Evolutionary conservation across 2,888 invertebrate genomes (phyloP), one percentile per base, ranked within the genome.

Genomic region (Drepana falcataria): DNA sequence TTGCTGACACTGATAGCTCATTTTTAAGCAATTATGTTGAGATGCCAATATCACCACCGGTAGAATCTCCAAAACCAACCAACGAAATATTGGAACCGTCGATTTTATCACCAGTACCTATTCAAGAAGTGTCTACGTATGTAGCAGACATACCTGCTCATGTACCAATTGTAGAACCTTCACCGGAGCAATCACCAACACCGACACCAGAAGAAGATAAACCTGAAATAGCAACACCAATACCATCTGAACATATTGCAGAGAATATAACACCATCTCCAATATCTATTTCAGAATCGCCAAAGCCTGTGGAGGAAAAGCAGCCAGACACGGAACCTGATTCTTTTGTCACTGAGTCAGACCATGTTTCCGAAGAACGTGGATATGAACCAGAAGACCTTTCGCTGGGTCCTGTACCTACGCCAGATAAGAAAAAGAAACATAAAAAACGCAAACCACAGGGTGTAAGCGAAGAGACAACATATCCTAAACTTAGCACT

Each of bases 311-410:
- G 40, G 58, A 60, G 33, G 56, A 37, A 5, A 37, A 4, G 3
- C 4, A 58, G 41, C 65, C 62, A 55, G 71, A 69, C 59, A 60
- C 59, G 68, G 87, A 91, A 48, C 91, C 89, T 6, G 71, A 79
- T 57, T 90, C 93, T 5, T 88, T 91, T 62, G 66, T 81, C 51
- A 73, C 83, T 35, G 92, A 91, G 55, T 88, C 88, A 54, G 83
- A 86, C 52, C 77, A 80, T 47, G 71, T 79, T 47, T 83, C 89
- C 49, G 92, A 92, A 75, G 94, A 93, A 72, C 90, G 90, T 59
- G 95, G 95, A n/a, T 95, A 96, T 71, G 95, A 95, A 75, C 93
- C 95, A 6, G 95, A 95, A 69, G 92, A 93, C 61, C 87, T 93
- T 59, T 93, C 94, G 1, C 84, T 93, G 35, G 91, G 71, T 37